Conservation (phyloP, 1,140 invertebrate genomes). For the Meloidogyne chitwoodi region DNA sequence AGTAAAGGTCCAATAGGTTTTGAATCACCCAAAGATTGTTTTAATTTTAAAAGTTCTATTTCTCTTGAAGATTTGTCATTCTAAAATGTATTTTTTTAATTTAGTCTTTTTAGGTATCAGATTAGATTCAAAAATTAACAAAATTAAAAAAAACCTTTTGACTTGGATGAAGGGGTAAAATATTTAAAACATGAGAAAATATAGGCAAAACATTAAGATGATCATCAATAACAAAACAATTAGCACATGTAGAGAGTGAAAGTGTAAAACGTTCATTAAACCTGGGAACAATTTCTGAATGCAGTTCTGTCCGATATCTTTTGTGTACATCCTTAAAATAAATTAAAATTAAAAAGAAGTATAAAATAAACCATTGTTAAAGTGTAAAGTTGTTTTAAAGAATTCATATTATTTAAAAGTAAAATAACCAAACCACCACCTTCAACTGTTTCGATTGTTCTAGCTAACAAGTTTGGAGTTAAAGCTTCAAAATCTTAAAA, state of each 20-base stretch:
- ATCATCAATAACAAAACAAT: constrained; percentile 89
- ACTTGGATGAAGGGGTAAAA: constrained; percentile 67
- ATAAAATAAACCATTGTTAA: constrained; percentile 75
- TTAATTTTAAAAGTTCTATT: constrained; percentile 69
- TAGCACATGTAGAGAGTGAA: constrained; percentile 79
- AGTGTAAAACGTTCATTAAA: constrained; percentile 95
- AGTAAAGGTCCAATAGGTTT: constrained; percentile 85
- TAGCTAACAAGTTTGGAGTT: constrained; percentile 93
- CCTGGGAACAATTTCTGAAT: constrained; percentile 81
- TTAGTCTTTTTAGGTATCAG: too few relatives aligned
- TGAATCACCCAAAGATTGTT: constrained; percentile 76
- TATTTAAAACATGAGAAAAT: constrained; percentile 78
- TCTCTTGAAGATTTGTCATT: constrained; percentile 57
- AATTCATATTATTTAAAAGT: constrained; percentile 75
- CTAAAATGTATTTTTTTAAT: constrained; percentile 32
- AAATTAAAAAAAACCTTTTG: constrained; percentile 41
- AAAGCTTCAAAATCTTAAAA: constrained; percentile 99
- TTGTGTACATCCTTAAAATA: constrained; percentile 80
- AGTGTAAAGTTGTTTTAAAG: constrained; percentile 87
- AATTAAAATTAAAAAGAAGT: neutral
- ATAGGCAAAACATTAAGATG: constrained; percentile 84
- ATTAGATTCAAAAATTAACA: too few relatives aligned
- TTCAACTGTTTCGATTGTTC: constrained; percentile 96
- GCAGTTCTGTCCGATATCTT: constrained; percentile 86
- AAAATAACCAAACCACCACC: constrained; percentile 90